Evolutionary conservation across 2,797 vertebrate genomes (phyloP).

Genomic region (Malurus leucopterus): DNA sequence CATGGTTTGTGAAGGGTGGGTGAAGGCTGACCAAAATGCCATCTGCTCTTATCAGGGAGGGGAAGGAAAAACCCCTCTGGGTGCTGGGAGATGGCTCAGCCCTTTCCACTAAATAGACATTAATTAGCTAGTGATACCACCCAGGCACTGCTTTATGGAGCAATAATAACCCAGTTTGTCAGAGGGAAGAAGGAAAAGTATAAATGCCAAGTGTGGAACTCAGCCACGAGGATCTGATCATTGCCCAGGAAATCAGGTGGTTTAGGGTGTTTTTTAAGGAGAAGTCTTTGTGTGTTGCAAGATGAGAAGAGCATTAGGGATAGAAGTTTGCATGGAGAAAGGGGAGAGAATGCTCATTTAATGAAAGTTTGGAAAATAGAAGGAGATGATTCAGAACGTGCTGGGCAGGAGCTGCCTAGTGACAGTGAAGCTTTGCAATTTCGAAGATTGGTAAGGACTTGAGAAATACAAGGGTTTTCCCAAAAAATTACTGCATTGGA

Average conservation of each 20-base stretch:
- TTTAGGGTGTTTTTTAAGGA: background rate
- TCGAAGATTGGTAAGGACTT: background rate
- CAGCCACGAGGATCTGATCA: background rate
- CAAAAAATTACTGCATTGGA: background rate
- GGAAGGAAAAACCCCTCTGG: background rate
- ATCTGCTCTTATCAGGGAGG: constrained; percentile 9
- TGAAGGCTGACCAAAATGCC: background rate
- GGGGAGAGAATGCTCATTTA: background rate
- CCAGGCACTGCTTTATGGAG: background rate
- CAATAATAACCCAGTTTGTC: background rate
- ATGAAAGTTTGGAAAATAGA: background rate
- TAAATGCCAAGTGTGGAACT: background rate
- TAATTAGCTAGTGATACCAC: constrained; percentile 6
- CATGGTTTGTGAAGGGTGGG: background rate
- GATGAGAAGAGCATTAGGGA: background rate
- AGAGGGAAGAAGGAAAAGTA: background rate
- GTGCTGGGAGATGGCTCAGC: background rate
- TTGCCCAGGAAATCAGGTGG: background rate
- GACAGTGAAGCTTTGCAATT: background rate
- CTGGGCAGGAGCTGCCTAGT: background rate
- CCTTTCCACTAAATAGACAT: constrained; percentile 13
- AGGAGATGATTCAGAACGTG: background rate
- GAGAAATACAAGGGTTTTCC: background rate
- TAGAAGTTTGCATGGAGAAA: background rate
- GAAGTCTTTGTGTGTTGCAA: background rate